Evolutionary conservation across 2,113 vertebrate species (phyloP), one percentile per base, ranked within the genome.

Genomic region (Nycticryphes semicollaris): DNA sequence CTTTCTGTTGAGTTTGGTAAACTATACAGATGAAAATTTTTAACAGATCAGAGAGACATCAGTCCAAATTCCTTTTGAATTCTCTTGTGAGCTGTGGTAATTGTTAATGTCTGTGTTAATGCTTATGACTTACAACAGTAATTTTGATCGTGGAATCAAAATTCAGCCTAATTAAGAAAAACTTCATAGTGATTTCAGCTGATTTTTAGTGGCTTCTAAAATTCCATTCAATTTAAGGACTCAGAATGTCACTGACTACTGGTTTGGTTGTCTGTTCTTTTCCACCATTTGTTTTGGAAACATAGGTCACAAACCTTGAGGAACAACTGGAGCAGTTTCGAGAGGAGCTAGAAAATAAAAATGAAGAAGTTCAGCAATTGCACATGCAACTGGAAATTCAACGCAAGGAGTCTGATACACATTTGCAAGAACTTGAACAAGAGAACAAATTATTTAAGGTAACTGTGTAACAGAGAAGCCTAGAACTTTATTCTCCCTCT

Each of bases 301-400:
- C 72, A 59, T 87, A 99, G 99, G 99, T 99, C 59, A 98, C 98
- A 5, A 99, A 99, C 96, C 98, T 99, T 96, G 99, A 99, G 97
- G 99, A 99, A 91, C 99, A 99, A 79, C 97, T 99, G 95, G 99
- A 99, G 80, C 99, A 99, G 93, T 99, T 99, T 96, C 98, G 98
- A 89, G 99, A 99, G 94, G 99, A 99, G 96, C 97, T 99, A 94
- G 99, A 99, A 98, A 99, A 99, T 93, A 99, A 99, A 97, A 99
- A 98, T 54, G 99, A 99, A 97, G 99, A 99, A 98, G 98, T 99
- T 86, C 99, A 99, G 95, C 99, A 99, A 86, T 97, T 99, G 57
- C 98, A 99, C 50, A 99, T 99, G 99, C 99, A 99, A 94, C 97
- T 99, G 91, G 99, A 99, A 98, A 99, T 99, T 97, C 99, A 99